phyloP scores from a whole-genome alignment of 2,797 vertebrate genomes.

The Gymnothorax javanicus region DNA sequence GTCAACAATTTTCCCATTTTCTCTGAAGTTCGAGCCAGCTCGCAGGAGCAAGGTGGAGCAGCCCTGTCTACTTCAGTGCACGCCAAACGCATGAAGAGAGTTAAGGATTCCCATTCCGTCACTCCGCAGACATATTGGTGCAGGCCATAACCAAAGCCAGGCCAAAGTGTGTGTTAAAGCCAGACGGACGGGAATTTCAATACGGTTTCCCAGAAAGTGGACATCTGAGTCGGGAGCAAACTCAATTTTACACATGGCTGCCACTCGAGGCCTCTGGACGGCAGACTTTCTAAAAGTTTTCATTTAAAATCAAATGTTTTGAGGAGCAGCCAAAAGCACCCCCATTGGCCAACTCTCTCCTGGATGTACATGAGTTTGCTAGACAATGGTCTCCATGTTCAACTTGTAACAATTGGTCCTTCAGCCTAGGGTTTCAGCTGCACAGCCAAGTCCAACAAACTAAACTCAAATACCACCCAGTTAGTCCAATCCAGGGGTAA shows the following conservation, averaged over 20 bases:
- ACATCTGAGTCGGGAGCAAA: not conserved
- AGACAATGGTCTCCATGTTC: conserved; percentile 24
- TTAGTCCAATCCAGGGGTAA: conserved; percentile 34
- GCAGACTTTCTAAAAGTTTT: not conserved
- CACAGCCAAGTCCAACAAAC: conserved; percentile 43
- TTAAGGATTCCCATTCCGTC: conserved; percentile 2
- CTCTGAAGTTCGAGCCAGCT: not conserved
- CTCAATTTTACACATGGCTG: conserved; percentile 3
- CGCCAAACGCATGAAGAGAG: not conserved
- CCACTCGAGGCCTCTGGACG: conserved; percentile 17
- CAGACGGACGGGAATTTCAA: not conserved
- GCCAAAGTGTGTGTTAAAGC: conserved; percentile 55
- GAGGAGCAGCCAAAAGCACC: conserved; percentile 8
- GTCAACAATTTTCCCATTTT: not conserved
- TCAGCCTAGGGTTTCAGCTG: conserved; percentile 21
- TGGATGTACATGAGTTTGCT: not conserved
- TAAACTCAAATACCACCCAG: conserved; percentile 37
- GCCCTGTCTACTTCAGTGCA: not conserved
- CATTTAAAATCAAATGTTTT: conserved; percentile 25
- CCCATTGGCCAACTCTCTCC: not conserved
- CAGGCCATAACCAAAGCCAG: conserved; percentile 36
- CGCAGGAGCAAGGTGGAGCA: not conserved
- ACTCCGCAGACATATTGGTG: conserved; percentile 27
- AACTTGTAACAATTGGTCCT: conserved; percentile 31
- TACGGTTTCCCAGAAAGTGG: conserved; percentile 45